A percentile compares a stretch with the other conserved stretches of the same genome.
These are phyloP conservation scores for Hydrotaea cyrtoneurina DNA, from an alignment of 2,888 invertebrate genomes.

Conservation along the genomic window DNA sequence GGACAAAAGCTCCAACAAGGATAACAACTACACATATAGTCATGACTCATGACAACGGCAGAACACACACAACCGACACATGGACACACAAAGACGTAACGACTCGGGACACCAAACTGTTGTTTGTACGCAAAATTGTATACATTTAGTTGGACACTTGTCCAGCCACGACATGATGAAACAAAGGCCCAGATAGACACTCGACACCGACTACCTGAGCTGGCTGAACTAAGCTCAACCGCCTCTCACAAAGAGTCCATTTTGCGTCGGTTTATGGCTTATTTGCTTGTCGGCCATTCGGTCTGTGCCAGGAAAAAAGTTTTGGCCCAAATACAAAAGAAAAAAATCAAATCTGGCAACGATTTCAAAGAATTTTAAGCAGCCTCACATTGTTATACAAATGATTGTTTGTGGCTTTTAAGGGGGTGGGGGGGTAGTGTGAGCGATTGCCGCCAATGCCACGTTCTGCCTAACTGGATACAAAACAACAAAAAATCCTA, in stretches of 20 bases:
- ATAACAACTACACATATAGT: constrained; percentile 29
- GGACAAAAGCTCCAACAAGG: not conserved
- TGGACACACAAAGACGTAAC: not conserved
- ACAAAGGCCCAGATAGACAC: not conserved
- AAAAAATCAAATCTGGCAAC: too few relatives aligned
- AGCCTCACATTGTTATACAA: constrained; percentile 32
- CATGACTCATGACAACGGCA: not conserved
- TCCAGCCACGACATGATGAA: not conserved
- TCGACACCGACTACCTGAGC: not conserved
- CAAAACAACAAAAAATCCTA: too few relatives aligned
- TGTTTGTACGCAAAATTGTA: constrained; percentile 20
- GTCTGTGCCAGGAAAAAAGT: too few relatives aligned
- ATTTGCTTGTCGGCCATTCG: constrained; percentile 12
- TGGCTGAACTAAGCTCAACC: not conserved
- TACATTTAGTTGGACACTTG: constrained; percentile 17
- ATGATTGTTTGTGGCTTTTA: constrained; percentile 6
- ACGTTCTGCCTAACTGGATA: too few relatives aligned
- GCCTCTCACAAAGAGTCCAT: constrained; percentile 19
- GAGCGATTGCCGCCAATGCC: too few relatives aligned
- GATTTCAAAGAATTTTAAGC: constrained; percentile 37
- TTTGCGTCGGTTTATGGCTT: constrained; percentile 13
- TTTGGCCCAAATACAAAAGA: too few relatives aligned
- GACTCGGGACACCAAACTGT: not conserved
- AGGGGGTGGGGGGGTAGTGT: too few relatives aligned
- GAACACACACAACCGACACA: not conserved